Percentiles rank a stretch among this genome's conserved stretches.
phyloP scores from a whole-genome alignment of 2,888 invertebrate genomes.

The Herminia tarsipennalis region DNA sequence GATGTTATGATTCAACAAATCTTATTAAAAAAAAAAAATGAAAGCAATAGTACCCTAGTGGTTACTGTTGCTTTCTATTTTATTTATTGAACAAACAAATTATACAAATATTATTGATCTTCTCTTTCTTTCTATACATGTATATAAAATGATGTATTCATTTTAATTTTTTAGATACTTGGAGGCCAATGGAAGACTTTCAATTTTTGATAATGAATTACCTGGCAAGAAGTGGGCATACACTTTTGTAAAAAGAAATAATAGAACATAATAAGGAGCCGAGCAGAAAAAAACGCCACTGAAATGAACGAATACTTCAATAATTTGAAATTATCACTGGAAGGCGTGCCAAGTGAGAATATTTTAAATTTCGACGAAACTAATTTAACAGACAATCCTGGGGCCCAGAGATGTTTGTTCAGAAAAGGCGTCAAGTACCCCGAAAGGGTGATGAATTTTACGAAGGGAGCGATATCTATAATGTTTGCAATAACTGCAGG shows the following conservation, averaged over 20 bases:
- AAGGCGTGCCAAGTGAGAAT: conserved; percentile 1
- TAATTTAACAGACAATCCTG: conserved; percentile 1
- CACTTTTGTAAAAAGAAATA: not conserved
- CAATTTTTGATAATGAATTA: not conserved
- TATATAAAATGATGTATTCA: no score
- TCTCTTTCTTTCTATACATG: no score
- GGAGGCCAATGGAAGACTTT: not conserved
- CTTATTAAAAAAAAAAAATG: no score
- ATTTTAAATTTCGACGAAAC: conserved; percentile 16
- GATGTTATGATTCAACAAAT: no score
- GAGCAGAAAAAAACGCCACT: not conserved
- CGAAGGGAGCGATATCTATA: not conserved
- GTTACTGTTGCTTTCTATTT: no score
- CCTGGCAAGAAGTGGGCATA: not conserved
- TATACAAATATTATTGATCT: no score
- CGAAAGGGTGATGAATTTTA: not conserved
- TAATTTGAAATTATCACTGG: not conserved
- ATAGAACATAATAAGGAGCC: not conserved
- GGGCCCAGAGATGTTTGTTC: not conserved
- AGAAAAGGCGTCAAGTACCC: no score
- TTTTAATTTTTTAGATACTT: conserved; percentile 4
- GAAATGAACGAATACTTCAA: conserved; percentile 2
- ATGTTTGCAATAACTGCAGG: not conserved
- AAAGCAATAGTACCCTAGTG: no score
- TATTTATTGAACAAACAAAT: no score